A percentile compares a stretch with the other conserved stretches of the same genome.
Evolutionary conservation across 2,797 vertebrate species (phyloP).

Genomic region (Cichlasoma orientale): DNA sequence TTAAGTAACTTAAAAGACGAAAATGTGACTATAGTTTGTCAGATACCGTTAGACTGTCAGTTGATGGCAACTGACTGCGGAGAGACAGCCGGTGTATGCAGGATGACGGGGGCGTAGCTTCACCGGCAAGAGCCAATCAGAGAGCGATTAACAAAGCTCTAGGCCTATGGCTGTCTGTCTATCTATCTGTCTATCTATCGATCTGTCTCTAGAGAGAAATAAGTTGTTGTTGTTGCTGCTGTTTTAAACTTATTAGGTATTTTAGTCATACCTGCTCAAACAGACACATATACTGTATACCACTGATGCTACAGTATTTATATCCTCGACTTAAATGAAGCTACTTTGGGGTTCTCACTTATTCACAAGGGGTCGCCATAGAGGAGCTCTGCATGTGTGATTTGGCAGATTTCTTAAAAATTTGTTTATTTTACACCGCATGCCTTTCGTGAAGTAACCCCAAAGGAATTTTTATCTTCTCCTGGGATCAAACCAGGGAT

Average conservation of each 20-base stretch:
- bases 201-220: background rate
- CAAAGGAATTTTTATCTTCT: background rate
- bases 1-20: background rate
- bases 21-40: background rate
- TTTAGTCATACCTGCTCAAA: too few species aligned
- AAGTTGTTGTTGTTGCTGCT: too few species aligned
- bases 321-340: too few species aligned
- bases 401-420: too few species aligned
- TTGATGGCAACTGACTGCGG: conserved; percentile 51
- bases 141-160: background rate
- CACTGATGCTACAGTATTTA: background rate
- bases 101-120: conserved; percentile 41
- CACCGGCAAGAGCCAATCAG: conserved; percentile 56
- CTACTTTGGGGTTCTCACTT: background rate
- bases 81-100: conserved; percentile 44
- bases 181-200: background rate
- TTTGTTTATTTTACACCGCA: background rate
- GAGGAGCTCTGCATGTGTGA: background rate
- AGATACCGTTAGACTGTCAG: conserved; percentile 3
- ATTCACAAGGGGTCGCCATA: background rate
- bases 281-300: too few species aligned
- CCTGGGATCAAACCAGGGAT: background rate
- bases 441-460: background rate
- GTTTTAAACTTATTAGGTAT: too few species aligned
- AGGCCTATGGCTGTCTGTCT: background rate